phyloP scores from a whole-genome alignment of 1,140 invertebrate species.

The Tetraneura akinire region DNA sequence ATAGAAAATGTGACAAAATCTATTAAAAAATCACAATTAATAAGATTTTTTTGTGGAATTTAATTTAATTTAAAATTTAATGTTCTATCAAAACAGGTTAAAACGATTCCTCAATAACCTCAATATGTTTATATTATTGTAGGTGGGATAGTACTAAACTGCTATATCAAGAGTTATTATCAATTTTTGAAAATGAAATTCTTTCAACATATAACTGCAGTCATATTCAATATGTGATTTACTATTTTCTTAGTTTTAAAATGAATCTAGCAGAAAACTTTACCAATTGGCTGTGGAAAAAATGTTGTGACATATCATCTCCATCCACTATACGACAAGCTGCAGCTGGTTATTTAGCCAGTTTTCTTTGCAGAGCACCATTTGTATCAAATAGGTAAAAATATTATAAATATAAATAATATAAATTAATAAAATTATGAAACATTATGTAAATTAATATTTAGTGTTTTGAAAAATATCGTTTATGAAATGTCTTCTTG shows the following conservation, averaged over 20 bases:
- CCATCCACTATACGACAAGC: constrained; percentile 69
- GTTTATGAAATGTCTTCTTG: constrained; percentile 70
- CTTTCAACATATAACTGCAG: constrained; percentile 72
- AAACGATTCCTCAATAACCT: neutral
- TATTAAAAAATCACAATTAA: too few species aligned
- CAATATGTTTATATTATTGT: neutral
- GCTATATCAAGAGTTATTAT: constrained; percentile 54
- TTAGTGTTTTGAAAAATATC: constrained; percentile 66
- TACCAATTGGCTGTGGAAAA: constrained; percentile 74
- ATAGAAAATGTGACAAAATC: too few species aligned
- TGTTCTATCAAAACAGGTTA: too few species aligned
- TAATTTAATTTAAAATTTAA: too few species aligned
- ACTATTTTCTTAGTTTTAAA: constrained; percentile 75
- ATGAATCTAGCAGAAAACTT: constrained; percentile 68
- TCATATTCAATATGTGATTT: constrained; percentile 79
- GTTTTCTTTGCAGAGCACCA: constrained; percentile 71
- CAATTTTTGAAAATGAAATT: constrained; percentile 72
- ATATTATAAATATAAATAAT: constrained; percentile 52
- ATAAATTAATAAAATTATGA: neutral
- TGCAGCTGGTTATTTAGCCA: constrained; percentile 73
- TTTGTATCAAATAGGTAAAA: constrained; percentile 70
- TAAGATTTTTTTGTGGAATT: too few species aligned
- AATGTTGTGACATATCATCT: constrained; percentile 69
- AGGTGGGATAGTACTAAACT: constrained; percentile 59
- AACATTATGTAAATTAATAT: constrained; percentile 53